phyloP scores from a whole-genome alignment of 2,113 vertebrate genomes.

The Peucedramus taeniatus region DNA sequence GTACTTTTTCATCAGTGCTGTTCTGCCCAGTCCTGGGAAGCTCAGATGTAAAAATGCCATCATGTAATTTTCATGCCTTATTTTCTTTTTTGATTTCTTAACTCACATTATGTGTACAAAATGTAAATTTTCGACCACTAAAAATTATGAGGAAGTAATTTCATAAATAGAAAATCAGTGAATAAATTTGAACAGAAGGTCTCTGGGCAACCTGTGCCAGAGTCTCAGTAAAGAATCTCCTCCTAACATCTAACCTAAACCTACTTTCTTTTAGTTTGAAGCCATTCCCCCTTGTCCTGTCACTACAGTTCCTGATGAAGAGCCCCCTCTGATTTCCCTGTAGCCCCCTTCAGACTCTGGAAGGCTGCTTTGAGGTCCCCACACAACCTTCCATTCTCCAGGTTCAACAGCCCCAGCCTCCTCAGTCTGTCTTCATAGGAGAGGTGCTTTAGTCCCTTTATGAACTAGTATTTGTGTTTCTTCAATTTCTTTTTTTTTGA shows the following conservation, averaged over 20 bases:
- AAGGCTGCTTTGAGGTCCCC: background rate
- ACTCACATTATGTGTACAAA: background rate
- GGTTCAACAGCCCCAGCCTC: background rate
- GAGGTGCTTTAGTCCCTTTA: background rate
- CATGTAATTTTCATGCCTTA: background rate
- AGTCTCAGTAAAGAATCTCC: background rate
- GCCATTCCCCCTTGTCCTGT: background rate
- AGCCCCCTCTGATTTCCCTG: background rate
- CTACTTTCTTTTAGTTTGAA: background rate
- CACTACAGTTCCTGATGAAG: background rate
- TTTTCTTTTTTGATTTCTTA: background rate
- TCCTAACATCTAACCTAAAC: background rate
- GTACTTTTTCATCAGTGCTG: background rate
- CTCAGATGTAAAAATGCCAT: background rate
- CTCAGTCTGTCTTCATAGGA: background rate
- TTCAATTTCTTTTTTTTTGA: background rate
- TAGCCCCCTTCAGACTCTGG: background rate
- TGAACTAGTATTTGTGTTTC: background rate
- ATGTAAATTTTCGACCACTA: background rate
- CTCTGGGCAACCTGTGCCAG: background rate
- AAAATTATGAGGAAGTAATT: background rate
- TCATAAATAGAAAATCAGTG: background rate
- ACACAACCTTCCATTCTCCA: background rate
- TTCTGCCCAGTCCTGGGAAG: background rate
- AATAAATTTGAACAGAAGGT: background rate